Conservation (phyloP, 2,888 invertebrate species). For the Eupsilia transversa region DNA sequence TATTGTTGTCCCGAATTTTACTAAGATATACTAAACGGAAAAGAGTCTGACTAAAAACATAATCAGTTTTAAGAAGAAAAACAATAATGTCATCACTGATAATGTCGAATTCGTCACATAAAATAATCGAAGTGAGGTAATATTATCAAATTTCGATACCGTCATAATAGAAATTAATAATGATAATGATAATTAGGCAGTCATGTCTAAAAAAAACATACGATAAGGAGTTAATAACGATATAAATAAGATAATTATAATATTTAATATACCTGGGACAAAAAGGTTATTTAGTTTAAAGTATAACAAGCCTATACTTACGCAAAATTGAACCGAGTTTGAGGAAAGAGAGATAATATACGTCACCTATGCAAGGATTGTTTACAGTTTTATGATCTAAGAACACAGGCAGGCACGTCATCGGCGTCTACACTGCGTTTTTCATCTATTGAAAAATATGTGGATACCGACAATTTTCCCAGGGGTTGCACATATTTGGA, state of each 20-base stretch:
- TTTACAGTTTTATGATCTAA: not conserved
- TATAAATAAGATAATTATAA: not conserved
- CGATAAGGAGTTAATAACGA: not conserved
- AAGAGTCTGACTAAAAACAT: slow-evolving; percentile 38
- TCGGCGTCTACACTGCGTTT: not conserved
- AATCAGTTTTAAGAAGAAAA: slow-evolving; percentile 37
- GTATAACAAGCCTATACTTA: not conserved
- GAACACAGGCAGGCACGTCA: not conserved
- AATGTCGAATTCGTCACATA: slow-evolving; percentile 35
- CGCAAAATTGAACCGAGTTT: not conserved
- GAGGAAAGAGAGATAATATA: not conserved
- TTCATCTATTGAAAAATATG: not conserved
- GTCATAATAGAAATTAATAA: slow-evolving; percentile 21
- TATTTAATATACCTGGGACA: not conserved
- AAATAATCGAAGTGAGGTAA: slow-evolving; percentile 39
- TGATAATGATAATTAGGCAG: slow-evolving; percentile 19
- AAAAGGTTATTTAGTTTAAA: not conserved
- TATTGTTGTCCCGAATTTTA: slow-evolving; percentile 28
- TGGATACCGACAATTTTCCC: not conserved
- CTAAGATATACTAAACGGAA: slow-evolving; percentile 40
- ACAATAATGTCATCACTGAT: slow-evolving; percentile 42
- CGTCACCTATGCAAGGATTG: not conserved
- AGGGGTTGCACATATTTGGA: not conserved
- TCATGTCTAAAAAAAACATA: not conserved
- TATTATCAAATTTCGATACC: slow-evolving; percentile 21